These are phyloP conservation scores for Matsumyia berberina DNA, from an alignment of 2,888 invertebrate genomes.

Conservation along the genomic window DNA sequence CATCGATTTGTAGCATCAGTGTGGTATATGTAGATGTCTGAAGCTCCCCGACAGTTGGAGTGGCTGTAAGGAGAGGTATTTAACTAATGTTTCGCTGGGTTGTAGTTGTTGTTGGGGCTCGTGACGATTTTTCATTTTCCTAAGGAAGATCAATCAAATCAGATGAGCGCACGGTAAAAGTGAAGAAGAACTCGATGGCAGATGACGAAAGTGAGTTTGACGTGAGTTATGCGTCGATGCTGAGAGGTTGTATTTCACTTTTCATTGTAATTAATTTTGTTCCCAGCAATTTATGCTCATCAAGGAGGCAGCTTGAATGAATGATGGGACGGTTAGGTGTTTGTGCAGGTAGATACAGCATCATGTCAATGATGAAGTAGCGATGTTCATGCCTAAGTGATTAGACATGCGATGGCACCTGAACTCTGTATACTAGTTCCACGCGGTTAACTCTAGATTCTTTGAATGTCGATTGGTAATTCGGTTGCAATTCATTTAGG, in stretches of 20 bases:
- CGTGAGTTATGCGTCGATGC: constrained; percentile 33
- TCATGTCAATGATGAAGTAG: too few relatives aligned
- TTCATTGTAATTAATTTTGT: background rate
- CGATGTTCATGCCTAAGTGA: too few relatives aligned
- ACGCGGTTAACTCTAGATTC: too few relatives aligned
- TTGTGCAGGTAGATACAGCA: too few relatives aligned
- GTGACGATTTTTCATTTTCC: constrained; percentile 66
- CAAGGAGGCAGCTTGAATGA: too few relatives aligned
- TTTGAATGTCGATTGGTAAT: too few relatives aligned
- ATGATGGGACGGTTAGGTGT: too few relatives aligned
- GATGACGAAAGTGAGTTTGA: constrained; percentile 45
- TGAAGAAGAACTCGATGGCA: constrained; percentile 21
- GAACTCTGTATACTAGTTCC: too few relatives aligned
- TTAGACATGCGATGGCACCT: too few relatives aligned
- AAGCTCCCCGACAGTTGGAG: background rate
- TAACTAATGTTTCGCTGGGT: constrained; percentile 16
- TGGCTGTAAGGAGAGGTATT: constrained; percentile 37
- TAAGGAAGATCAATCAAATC: constrained; percentile 56
- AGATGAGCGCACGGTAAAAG: background rate
- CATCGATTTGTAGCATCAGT: constrained; percentile 60
- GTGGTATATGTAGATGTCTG: constrained; percentile 35
- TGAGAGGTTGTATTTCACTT: constrained; percentile 1
- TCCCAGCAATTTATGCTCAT: too few relatives aligned
- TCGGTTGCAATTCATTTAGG: too few relatives aligned
- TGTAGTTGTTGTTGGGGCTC: constrained; percentile 10